Percentiles rank a stretch among this genome's conserved stretches.
phyloP scores from a whole-genome alignment of 2,888 invertebrate species.

The Cephus runcator region DNA sequence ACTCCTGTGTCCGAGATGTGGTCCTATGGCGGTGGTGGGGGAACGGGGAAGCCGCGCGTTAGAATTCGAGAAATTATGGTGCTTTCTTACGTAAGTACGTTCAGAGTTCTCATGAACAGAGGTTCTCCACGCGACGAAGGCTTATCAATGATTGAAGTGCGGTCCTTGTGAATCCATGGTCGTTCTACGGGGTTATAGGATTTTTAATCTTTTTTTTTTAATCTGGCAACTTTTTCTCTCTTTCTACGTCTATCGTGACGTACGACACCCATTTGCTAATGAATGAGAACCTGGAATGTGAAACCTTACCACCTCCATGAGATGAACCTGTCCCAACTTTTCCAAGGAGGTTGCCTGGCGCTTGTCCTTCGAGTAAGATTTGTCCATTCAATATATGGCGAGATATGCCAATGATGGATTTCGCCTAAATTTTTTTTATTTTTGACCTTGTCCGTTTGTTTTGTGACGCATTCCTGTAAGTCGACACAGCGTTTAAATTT shows the following conservation, averaged over 20 bases:
- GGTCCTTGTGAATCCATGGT: not conserved
- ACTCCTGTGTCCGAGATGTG: not conserved
- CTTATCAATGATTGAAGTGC: not conserved
- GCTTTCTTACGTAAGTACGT: conserved; percentile 4
- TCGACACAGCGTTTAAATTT: not conserved
- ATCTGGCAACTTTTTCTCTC: not conserved
- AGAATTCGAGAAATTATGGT: conserved; percentile 1
- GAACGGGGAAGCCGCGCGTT: not conserved
- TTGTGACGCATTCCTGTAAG: not conserved
- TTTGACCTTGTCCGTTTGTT: not conserved
- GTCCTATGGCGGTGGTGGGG: not conserved
- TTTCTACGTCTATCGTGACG: not conserved
- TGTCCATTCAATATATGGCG: not conserved
- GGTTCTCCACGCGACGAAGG: not conserved
- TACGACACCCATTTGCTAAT: conserved; percentile 5
- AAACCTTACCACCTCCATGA: conserved; percentile 24
- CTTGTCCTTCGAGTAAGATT: conserved; percentile 14
- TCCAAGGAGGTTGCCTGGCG: conserved; percentile 37
- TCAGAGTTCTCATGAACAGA: not conserved
- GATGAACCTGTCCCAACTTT: conserved; percentile 41
- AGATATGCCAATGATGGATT: not conserved
- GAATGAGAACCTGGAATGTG: conserved; percentile 44
- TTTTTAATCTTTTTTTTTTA: not conserved
- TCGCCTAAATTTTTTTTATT: not conserved
- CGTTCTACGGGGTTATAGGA: not conserved